Evolutionary conservation across 2,113 vertebrate species (phyloP).

Genomic region (Nematolebias whitei): DNA sequence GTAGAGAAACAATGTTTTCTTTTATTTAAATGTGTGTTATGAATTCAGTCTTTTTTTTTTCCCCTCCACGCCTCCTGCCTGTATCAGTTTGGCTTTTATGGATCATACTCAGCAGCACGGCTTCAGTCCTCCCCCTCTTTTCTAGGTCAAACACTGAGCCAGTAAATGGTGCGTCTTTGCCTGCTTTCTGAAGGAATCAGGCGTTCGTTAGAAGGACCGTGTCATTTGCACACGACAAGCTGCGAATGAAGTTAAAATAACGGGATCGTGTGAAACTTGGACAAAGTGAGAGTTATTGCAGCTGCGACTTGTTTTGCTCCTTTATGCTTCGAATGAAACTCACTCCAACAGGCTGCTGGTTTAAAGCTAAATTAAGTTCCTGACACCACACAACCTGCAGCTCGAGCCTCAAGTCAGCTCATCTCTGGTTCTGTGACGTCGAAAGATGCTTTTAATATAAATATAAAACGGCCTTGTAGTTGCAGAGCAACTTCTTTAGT

Average conservation of each 20-base stretch:
- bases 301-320: no score
- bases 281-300: no score
- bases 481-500: constrained; percentile 88
- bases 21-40: no score
- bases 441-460: constrained; percentile 54
- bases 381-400: neutral
- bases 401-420: no score
- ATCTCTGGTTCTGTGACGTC: constrained; percentile 19
- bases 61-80: neutral
- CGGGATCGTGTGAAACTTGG: neutral
- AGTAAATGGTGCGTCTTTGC: no score
- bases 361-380: neutral
- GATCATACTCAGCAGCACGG: constrained; percentile 10
- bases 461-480: constrained; percentile 80
- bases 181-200: no score
- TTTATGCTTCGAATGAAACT: neutral
- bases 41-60: constrained; percentile 10
- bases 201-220: constrained; percentile 26
- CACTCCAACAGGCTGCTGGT: constrained; percentile 1
- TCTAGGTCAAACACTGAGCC: no score
- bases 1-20: constrained; percentile 34
- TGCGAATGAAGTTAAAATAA: constrained; percentile 15
- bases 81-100: neutral
- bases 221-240: constrained; percentile 28
- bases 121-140: constrained; percentile 1